Conservation (phyloP, 2,113 vertebrate species). For the Bubo blakistoni region DNA sequence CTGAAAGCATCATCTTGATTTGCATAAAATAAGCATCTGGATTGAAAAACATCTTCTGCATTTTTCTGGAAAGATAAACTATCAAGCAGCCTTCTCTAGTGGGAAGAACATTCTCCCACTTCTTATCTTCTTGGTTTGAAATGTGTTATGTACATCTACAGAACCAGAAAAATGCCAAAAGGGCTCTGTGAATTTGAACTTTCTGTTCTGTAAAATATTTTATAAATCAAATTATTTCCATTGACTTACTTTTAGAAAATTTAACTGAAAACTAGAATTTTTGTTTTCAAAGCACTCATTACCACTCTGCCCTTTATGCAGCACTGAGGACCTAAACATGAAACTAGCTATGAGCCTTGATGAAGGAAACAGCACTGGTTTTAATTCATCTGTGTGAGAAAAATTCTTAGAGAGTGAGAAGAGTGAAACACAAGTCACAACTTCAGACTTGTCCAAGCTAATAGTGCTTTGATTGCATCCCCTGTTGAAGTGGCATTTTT, state of each 20-base stretch:
- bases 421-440: not conserved
- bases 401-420: not conserved
- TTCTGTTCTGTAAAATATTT: not conserved
- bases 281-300: not conserved
- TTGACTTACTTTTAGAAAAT: not conserved
- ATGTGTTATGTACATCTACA: not conserved
- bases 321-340: not conserved
- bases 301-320: not conserved
- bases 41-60: not conserved
- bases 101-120: not conserved
- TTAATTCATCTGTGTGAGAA: not conserved
- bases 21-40: slow-evolving; percentile 39
- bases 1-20: slow-evolving; percentile 19
- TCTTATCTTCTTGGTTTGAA: not conserved
- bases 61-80: not conserved
- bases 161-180: not conserved
- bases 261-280: not conserved
- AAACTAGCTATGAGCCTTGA: not conserved
- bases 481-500: not conserved
- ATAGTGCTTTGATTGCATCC: not conserved
- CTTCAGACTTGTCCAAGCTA: not conserved
- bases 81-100: not conserved
- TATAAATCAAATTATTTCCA: not conserved
- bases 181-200: not conserved
- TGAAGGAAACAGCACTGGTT: not conserved